Evolutionary conservation across 2,888 invertebrate genomes (phyloP), one percentile per base, ranked within the genome.

Genomic region (Fragum sueziense): DNA sequence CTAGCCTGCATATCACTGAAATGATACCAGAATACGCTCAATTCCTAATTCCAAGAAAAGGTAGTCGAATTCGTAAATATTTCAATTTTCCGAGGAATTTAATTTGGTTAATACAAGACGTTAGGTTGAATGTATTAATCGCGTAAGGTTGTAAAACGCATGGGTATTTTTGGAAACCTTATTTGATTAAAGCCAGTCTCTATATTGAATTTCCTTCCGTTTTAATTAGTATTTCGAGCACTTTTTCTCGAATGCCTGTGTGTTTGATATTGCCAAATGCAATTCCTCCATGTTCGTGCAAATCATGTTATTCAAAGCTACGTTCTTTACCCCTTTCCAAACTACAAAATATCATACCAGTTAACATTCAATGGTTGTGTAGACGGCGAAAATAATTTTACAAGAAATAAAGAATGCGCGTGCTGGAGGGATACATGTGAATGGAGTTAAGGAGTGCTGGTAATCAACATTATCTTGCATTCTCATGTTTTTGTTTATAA

Each of bases 111-210:
- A 9, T 62, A 62, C 62, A 29, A n/a, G 34, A n/a, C 33, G 62
- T 14, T 29, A 33, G 9, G 14, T 3, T 20, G 25, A 62, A 62
- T 62, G 29, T 62, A 62, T 62, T 33, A 62, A 33, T 29, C 62
- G 22, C n/a, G 33, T 33, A 62, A 62, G 29, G 1, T 62, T 62
- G 62, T 62, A 62, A 62, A 62, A n/a, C 62, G 33, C 62, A 34
- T 62, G 62, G 20, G 62, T 62, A 62, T 31, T 62, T 34, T 34
- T 33, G 62, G 34, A 62, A 29, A 17, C 62, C 25, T 33, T 62
- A 33, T 31, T 62, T 25, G 34, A 62, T 62, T 62, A 62, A 62
- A 62, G n/a, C 3, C 62, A 31, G 33, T 29, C 57, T 22, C 29
- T 57, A 27, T 27, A 57, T 57, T 57, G 29, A 57, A 47, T 47